Conservation (phyloP, 2,797 vertebrate genomes). For the Otolemur crassicaudatus region DNA sequence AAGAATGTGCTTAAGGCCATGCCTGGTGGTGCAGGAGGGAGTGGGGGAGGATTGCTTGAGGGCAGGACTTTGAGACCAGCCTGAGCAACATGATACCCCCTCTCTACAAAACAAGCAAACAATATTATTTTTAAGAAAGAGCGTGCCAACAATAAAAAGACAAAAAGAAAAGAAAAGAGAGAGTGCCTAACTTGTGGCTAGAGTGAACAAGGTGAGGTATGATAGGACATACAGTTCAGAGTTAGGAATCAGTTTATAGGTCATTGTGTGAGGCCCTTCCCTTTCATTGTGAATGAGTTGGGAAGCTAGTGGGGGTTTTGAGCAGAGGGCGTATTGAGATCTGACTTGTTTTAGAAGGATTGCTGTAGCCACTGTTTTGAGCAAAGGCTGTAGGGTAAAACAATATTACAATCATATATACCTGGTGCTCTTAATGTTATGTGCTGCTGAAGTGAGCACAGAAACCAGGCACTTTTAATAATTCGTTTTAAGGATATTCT, state of each 20-base stretch:
- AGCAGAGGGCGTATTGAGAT: not conserved
- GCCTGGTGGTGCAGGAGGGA: not conserved
- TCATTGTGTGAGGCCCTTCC: not conserved
- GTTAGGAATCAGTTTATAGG: not conserved
- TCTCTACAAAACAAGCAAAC: not conserved
- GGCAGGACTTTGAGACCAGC: too few species aligned
- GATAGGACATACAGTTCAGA: not conserved
- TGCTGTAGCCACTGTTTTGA: slow-evolving; percentile 15
- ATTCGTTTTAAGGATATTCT: not conserved
- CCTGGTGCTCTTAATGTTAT: not conserved
- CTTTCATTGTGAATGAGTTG: not conserved
- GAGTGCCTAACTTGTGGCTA: not conserved
- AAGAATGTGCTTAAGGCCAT: not conserved
- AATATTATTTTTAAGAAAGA: too few species aligned
- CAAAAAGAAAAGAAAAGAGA: not conserved
- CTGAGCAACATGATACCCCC: too few species aligned
- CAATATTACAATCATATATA: not conserved
- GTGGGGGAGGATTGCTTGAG: not conserved
- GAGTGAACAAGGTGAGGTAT: not conserved
- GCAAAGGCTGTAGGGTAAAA: not conserved
- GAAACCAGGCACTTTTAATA: not conserved
- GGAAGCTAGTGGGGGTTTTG: not conserved
- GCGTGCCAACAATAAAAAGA: too few species aligned
- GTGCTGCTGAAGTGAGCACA: not conserved
- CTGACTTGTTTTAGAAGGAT: slow-evolving; percentile 14